Evolutionary conservation across 2,113 vertebrate genomes (phyloP).

Genomic region (Phodopus roborovskii): DNA sequence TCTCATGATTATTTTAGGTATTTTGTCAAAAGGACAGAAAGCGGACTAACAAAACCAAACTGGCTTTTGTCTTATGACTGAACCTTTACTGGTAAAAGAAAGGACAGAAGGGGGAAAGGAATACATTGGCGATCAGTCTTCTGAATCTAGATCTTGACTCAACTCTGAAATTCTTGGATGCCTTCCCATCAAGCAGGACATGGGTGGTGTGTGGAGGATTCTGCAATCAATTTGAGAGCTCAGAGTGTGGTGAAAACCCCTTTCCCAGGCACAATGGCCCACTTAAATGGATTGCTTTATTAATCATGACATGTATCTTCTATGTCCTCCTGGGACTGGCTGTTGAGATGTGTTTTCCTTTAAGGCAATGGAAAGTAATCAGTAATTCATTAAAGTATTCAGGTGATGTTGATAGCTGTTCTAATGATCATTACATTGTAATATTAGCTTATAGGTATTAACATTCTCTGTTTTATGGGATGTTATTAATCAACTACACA

Average conservation of each 20-base stretch:
- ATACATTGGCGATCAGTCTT: background rate
- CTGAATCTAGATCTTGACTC: background rate
- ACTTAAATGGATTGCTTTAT: constrained; percentile 7
- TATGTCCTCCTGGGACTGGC: constrained; percentile 26
- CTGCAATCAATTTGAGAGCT: background rate
- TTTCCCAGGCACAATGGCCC: background rate
- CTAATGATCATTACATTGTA: constrained; percentile 48
- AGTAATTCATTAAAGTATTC: constrained; percentile 60
- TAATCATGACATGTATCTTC: constrained; percentile 30
- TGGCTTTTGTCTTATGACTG: background rate
- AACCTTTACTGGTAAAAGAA: background rate
- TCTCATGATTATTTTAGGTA: background rate
- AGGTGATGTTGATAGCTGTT: constrained; percentile 59
- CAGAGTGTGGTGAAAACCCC: background rate
- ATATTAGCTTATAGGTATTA: constrained; percentile 54
- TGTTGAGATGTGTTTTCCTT: constrained; percentile 61
- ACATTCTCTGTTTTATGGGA: constrained; percentile 26
- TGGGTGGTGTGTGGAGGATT: background rate
- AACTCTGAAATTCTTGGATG: background rate
- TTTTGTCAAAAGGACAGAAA: background rate
- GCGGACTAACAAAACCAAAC: background rate
- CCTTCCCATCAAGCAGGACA: background rate
- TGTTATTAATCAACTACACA: background rate
- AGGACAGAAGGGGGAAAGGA: background rate
- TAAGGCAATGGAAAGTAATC: constrained; percentile 52